These are phyloP conservation scores for Tinamus major DNA, from an alignment of 2,797 vertebrate genomes.

Conservation along the genomic window DNA sequence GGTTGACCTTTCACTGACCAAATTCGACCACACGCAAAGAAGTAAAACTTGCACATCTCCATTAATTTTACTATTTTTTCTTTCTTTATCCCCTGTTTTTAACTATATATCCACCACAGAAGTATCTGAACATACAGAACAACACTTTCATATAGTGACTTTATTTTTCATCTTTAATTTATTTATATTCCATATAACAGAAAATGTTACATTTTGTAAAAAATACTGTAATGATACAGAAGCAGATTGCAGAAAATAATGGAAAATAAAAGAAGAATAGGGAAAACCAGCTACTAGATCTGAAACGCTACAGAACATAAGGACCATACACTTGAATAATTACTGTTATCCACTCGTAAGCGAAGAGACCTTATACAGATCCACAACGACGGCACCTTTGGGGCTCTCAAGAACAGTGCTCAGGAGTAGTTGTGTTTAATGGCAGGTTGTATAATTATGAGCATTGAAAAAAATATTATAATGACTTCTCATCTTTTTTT, in stretches of 20 bases:
- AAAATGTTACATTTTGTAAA: not conserved
- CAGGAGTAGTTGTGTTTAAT: not conserved
- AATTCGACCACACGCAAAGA: not conserved
- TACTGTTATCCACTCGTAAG: not conserved
- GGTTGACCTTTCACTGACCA: not conserved
- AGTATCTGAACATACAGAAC: not conserved
- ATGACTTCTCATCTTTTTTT: not conserved
- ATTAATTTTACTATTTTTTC: not conserved
- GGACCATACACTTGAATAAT: fast-evolving
- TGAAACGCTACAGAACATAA: not conserved
- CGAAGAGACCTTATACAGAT: not conserved
- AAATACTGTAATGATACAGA: not conserved
- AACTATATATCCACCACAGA: not conserved
- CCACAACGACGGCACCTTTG: not conserved
- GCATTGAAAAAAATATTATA: not conserved
- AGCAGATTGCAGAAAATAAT: not conserved
- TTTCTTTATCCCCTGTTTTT: not conserved
- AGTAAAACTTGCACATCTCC: fast-evolving
- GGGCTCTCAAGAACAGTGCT: not conserved
- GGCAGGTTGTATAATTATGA: not conserved
- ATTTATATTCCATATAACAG: not conserved
- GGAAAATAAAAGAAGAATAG: not conserved
- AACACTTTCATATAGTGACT: fast-evolving
- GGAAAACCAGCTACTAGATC: not conserved
- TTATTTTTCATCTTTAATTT: not conserved